These are phyloP conservation scores for Corythaeola cristata DNA, from an alignment of 2,113 vertebrate species.

Conservation along the genomic window DNA sequence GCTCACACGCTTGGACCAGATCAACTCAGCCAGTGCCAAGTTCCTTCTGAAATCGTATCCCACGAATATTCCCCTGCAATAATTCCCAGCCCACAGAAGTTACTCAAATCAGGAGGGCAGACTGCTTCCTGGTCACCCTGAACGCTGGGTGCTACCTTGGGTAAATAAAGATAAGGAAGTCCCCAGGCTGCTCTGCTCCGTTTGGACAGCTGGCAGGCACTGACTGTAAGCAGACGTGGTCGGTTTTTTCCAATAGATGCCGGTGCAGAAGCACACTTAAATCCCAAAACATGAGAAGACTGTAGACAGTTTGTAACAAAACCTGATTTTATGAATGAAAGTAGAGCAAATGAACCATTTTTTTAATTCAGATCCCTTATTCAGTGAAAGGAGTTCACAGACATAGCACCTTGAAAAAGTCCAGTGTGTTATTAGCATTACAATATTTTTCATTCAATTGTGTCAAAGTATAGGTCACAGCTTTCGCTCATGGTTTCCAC, in stretches of 20 bases:
- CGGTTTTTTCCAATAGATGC: neutral
- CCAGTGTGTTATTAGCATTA: neutral
- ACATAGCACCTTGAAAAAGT: neutral
- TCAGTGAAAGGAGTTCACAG: neutral
- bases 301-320: neutral
- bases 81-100: neutral
- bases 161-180: neutral
- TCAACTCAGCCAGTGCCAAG: neutral
- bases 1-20: neutral
- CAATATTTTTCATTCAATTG: neutral
- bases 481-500: neutral
- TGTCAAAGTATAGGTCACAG: neutral
- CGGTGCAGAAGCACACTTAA: neutral
- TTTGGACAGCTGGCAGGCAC: neutral
- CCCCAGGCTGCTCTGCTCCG: neutral
- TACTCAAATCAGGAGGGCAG: neutral
- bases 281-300: neutral
- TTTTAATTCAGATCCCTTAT: neutral
- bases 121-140: neutral
- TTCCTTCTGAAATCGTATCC: neutral
- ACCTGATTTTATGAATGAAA: neutral
- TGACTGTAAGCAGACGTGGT: accelerated
- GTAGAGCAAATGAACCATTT: neutral
- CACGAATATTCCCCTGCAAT: accelerated
- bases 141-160: neutral